A percentile compares a stretch with the other conserved stretches of the same genome.
These are phyloP conservation scores for Drosophila oshimai DNA, from an alignment of 1,140 invertebrate genomes.

Conservation along the genomic window DNA sequence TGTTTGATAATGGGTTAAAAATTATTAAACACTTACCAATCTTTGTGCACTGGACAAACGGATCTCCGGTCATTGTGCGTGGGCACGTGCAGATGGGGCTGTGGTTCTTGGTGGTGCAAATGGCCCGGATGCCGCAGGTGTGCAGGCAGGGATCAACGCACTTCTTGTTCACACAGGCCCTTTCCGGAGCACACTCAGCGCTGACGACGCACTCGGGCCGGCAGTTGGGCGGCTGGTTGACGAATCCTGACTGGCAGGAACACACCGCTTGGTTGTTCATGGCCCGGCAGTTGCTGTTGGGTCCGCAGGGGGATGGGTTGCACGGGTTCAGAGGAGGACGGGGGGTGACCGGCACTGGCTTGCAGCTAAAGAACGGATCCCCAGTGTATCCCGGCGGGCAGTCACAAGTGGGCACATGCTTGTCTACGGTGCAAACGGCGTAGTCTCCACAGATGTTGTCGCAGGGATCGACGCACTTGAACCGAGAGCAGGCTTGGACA, in stretches of 20 bases:
- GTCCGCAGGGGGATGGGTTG: slow-evolving; percentile 86
- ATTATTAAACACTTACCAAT: slow-evolving; percentile 84
- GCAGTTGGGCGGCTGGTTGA: slow-evolving; percentile 91
- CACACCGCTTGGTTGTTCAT: slow-evolving; percentile 87
- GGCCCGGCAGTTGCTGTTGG: slow-evolving; percentile 89
- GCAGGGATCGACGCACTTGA: slow-evolving; percentile 91
- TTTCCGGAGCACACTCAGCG: slow-evolving; percentile 87
- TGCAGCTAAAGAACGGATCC: slow-evolving; percentile 91
- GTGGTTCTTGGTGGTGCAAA: slow-evolving; percentile 86
- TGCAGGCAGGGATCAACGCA: slow-evolving; percentile 89
- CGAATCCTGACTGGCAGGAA: slow-evolving; percentile 87
- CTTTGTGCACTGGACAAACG: slow-evolving; percentile 84
- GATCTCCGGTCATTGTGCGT: slow-evolving; percentile 86
- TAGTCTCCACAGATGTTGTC: slow-evolving; percentile 88
- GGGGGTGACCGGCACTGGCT: slow-evolving; percentile 84
- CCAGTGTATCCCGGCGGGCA: slow-evolving; percentile 89
- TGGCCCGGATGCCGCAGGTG: slow-evolving; percentile 86
- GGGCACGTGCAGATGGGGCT: slow-evolving; percentile 86
- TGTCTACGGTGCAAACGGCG: slow-evolving; percentile 89
- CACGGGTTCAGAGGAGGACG: slow-evolving; percentile 83
- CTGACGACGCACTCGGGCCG: slow-evolving; percentile 87
- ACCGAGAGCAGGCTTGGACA: slow-evolving; percentile 88
- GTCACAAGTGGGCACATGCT: slow-evolving; percentile 89
- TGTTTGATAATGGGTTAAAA: too few relatives aligned
- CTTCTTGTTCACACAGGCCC: slow-evolving; percentile 88